phyloP scores from a whole-genome alignment of 2,797 vertebrate species.

The Enteromius thamalakanensis region DNA sequence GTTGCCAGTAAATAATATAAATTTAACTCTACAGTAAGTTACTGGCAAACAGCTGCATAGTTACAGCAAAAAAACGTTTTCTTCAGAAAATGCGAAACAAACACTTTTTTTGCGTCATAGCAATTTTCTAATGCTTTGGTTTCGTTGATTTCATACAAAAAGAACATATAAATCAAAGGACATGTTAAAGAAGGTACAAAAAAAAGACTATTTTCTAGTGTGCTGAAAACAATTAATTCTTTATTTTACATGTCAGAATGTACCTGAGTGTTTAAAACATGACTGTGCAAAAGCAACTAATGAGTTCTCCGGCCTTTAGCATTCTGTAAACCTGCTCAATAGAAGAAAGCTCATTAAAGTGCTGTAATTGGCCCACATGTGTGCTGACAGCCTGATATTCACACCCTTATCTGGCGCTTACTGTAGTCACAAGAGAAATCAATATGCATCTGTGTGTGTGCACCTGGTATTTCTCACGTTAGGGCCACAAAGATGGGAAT shows the following conservation, averaged over 20 bases:
- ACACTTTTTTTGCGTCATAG: neutral
- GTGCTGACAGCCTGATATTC: conserved; percentile 56
- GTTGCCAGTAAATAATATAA: too few species aligned
- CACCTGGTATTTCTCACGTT: too few species aligned
- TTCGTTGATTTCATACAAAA: neutral
- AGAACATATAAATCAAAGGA: neutral
- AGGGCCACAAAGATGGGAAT: too few species aligned
- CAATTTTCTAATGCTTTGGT: neutral
- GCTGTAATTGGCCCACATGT: conserved; percentile 56
- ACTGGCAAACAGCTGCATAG: too few species aligned
- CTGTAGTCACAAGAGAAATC: conserved; percentile 58
- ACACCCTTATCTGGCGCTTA: conserved; percentile 38
- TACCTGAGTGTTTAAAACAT: conserved; percentile 19
- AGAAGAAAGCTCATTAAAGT: conserved; percentile 49
- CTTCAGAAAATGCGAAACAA: neutral
- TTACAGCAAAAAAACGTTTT: neutral
- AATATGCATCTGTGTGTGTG: neutral
- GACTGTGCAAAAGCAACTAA: conserved; percentile 23
- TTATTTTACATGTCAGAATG: neutral
- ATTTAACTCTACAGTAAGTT: too few species aligned
- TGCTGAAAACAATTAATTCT: conserved; percentile 12
- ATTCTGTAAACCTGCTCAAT: conserved; percentile 9
- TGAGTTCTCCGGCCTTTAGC: conserved; percentile 31
- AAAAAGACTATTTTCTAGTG: neutral
- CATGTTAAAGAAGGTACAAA: neutral